Percentiles rank a stretch among this genome's conserved stretches.
phyloP scores from a whole-genome alignment of 2,113 vertebrate species.

The Gyps fulvus region DNA sequence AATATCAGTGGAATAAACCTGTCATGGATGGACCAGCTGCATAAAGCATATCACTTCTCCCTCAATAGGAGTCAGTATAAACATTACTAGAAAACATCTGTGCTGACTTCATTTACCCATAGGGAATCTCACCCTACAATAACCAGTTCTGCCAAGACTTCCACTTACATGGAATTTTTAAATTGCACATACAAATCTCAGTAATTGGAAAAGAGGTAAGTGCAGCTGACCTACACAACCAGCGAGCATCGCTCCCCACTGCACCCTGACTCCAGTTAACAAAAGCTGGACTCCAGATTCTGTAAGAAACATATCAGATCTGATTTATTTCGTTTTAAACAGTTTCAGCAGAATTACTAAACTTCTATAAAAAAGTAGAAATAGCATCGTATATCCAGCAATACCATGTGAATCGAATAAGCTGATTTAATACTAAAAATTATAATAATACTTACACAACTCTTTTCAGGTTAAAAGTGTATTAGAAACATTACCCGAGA shows the following conservation, averaged over 20 bases:
- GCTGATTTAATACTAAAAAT: conserved; percentile 39
- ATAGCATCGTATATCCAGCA: conserved; percentile 38
- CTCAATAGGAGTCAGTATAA: background rate
- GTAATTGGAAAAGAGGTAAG: background rate
- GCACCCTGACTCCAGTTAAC: background rate
- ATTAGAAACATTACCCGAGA: conserved; percentile 13
- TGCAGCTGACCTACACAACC: background rate
- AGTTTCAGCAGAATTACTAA: conserved; percentile 50
- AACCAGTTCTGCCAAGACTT: background rate
- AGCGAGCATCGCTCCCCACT: background rate
- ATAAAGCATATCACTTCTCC: background rate
- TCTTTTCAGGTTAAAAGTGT: conserved; percentile 21
- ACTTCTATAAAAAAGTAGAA: conserved; percentile 76
- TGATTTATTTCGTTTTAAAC: background rate
- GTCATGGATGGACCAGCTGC: background rate
- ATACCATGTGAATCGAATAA: conserved; percentile 9
- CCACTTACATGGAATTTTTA: background rate
- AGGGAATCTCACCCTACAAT: background rate
- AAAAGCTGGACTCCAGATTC: background rate
- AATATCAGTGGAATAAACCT: background rate
- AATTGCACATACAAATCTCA: background rate
- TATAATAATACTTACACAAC: conserved; percentile 47
- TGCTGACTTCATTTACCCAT: background rate
- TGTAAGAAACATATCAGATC: conserved; percentile 13
- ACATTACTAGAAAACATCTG: background rate